Percentiles rank a stretch among this genome's conserved stretches.
Conservation (phyloP, 2,888 invertebrate genomes). For the Bombyx huttoni region DNA sequence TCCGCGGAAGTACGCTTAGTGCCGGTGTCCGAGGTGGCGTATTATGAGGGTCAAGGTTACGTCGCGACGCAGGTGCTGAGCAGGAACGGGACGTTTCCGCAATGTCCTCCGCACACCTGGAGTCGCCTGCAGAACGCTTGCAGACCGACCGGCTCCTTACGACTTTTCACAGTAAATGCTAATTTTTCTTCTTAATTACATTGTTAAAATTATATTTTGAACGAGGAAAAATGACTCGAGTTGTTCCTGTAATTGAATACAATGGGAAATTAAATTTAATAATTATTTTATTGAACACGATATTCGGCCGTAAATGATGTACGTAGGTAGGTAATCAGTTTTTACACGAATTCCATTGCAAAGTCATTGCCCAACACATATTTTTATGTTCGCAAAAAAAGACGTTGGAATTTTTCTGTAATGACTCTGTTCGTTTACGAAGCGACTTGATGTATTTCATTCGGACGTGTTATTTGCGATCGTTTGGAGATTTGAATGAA, state of each 20-base stretch:
- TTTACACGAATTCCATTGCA: constrained; percentile 62
- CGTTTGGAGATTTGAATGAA: not conserved
- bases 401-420: constrained; percentile 50
- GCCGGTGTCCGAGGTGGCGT: constrained; percentile 65
- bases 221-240: no score
- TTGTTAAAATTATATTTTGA: not conserved
- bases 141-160: constrained; percentile 51
- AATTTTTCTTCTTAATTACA: not conserved
- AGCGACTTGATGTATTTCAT: constrained; percentile 50
- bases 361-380: constrained; percentile 49
- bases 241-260: not conserved
- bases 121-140: constrained; percentile 55
- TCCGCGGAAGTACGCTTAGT: constrained; percentile 69
- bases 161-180: constrained; percentile 54
- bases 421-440: constrained; percentile 58
- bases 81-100: constrained; percentile 66
- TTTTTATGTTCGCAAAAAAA: constrained; percentile 56
- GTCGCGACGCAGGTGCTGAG: constrained; percentile 64
- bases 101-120: constrained; percentile 66
- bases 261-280: not conserved
- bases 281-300: constrained; percentile 32
- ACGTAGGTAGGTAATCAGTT: constrained; percentile 34
- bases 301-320: constrained; percentile 33
- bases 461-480: constrained; percentile 23
- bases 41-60: constrained; percentile 64